Evolutionary conservation across 2,797 vertebrate genomes (phyloP), one percentile per base, ranked within the genome.

Genomic region (Staurois parvus): DNA sequence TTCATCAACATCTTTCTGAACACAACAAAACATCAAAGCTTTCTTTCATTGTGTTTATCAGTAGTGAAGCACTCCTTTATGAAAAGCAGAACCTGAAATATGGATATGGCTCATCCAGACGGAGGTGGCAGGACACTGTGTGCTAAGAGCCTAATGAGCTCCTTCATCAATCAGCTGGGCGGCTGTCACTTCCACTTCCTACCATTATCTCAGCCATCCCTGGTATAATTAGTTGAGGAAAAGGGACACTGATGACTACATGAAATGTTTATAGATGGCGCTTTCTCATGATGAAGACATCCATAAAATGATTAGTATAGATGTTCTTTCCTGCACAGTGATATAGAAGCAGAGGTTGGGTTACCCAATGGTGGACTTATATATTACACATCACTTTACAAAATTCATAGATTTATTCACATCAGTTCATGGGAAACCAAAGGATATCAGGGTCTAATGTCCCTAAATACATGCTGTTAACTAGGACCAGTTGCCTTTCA

Each of bases 11-110:
- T 73, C 52, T 34, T 34, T 52, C n/a, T 13, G 42, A 70, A 66
- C 48, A 90, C 90, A 89, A 86, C 86, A 89, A 77, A 72, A 84
- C 90, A 90, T 92, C 91, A 91, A 91, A 92, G 59, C 48, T 0
- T 15, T 84, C 66, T 67, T 89, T 87, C 83, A 37, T n/a, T 75
- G 81, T 87, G 81, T 87, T 86, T 85, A 75, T 86, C 82, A 78
- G 87, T 32, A 89, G 91, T 91, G 87, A 76, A 90, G 67, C 91
- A 91, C 91, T 90, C 89, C 81, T 28, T 81, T 13, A 30, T 91
- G 93, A 94, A 93, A 91, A 94, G 85, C 81, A 77, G 28, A 68
- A 45, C 11, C 64, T 79, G 87, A 72, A 78, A 81, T 88, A 32
- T 74, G 24, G 75, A 88, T 89, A 89, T 82, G 88, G 76, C 91